phyloP scores from a whole-genome alignment of 2,797 vertebrate species.

The Eutrigla gurnardus region DNA sequence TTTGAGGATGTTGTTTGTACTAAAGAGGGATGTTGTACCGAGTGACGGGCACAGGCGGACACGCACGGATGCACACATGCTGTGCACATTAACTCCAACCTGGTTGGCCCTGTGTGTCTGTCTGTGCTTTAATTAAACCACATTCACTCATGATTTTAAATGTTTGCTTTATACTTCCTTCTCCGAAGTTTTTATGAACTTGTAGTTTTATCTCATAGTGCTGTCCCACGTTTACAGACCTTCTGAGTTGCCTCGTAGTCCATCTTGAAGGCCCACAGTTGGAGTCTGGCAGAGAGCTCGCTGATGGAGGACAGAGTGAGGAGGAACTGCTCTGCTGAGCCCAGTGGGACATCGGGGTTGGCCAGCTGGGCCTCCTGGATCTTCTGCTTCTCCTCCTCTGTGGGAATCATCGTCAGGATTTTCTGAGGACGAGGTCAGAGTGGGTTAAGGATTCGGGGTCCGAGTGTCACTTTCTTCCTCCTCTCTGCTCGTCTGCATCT shows the following conservation, averaged over 20 bases:
- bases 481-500: constrained; percentile 75
- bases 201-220: background rate
- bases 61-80: constrained; percentile 54
- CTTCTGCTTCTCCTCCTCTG: constrained; percentile 97
- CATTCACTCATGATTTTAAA: constrained; percentile 19
- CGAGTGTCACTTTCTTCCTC: constrained; percentile 77
- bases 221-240: constrained; percentile 73
- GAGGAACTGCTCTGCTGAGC: constrained; percentile 96
- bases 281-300: constrained; percentile 89
- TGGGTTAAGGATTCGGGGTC: background rate
- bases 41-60: constrained; percentile 29
- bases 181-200: background rate
- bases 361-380: constrained; percentile 96
- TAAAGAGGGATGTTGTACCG: constrained; percentile 55
- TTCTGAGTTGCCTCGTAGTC: constrained; percentile 96
- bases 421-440: constrained; percentile 83
- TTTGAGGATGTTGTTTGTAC: constrained; percentile 66
- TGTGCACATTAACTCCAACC: constrained; percentile 56
- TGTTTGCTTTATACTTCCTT: background rate
- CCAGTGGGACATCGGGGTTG: constrained; percentile 92
- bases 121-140: constrained; percentile 43
- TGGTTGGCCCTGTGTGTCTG: constrained; percentile 30
- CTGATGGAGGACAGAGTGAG: constrained; percentile 93
- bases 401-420: constrained; percentile 96
- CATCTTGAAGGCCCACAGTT: constrained; percentile 98